These are phyloP conservation scores for Catocala fraxini DNA, from an alignment of 2,888 invertebrate genomes.

Conservation along the genomic window DNA sequence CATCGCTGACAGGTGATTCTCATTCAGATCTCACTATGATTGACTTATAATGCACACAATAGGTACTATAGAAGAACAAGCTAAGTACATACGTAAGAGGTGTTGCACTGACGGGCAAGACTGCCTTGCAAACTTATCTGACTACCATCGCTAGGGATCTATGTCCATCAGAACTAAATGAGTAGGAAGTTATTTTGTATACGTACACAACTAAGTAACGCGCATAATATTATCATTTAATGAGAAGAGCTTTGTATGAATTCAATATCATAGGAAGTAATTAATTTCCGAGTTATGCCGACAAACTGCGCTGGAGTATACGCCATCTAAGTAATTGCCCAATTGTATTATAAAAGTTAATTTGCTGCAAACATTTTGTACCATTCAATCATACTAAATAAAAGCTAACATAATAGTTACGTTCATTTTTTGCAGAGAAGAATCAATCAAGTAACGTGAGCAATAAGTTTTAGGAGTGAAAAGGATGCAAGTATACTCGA, in stretches of 20 bases:
- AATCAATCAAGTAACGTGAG: too few relatives aligned
- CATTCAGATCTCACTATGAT: too few relatives aligned
- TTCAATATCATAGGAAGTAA: slow-evolving; percentile 48
- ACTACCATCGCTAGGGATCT: slow-evolving; percentile 27
- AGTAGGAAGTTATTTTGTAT: slow-evolving; percentile 47
- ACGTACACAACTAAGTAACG: slow-evolving; percentile 30
- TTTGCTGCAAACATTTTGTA: background rate
- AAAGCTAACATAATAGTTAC: background rate
- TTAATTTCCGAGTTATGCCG: slow-evolving; percentile 41
- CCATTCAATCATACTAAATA: background rate
- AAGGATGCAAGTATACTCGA: too few relatives aligned
- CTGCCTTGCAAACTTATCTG: slow-evolving; percentile 40
- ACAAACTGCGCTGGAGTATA: slow-evolving; percentile 22
- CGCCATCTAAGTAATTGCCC: slow-evolving; percentile 5
- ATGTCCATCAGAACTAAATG: slow-evolving; percentile 24
- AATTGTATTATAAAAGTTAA: background rate
- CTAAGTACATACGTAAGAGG: background rate
- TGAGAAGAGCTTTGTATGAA: slow-evolving; percentile 39
- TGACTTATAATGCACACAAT: too few relatives aligned
- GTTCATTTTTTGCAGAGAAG: too few relatives aligned
- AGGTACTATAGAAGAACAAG: too few relatives aligned
- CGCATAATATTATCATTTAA: slow-evolving; percentile 44
- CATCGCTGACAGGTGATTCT: too few relatives aligned
- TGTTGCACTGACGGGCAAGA: slow-evolving; percentile 5
- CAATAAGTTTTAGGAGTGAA: too few relatives aligned